phyloP scores from a whole-genome alignment of 2,113 vertebrate genomes.

The Dipodomys stephensi region DNA sequence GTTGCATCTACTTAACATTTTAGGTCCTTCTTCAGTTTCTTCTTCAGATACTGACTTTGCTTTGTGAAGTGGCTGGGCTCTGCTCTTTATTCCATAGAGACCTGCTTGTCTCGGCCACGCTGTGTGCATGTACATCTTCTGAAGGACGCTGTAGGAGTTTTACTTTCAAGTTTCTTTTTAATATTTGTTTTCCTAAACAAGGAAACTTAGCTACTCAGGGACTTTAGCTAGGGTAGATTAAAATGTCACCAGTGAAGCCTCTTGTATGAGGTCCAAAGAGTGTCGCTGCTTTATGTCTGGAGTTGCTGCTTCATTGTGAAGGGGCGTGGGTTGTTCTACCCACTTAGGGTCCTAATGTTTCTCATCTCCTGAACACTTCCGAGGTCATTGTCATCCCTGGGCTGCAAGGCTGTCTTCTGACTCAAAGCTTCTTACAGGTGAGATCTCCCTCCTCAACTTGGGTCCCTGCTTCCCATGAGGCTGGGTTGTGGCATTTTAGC shows the following conservation, averaged over 20 bases:
- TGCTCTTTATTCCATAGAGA: neutral
- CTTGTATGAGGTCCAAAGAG: neutral
- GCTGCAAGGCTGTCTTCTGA: neutral
- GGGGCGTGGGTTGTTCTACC: accelerated
- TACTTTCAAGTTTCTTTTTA: neutral
- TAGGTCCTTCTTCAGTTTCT: neutral
- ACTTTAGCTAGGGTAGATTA: neutral
- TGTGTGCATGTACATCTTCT: too few species aligned
- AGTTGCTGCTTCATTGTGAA: accelerated
- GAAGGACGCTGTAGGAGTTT: neutral
- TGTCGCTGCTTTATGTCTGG: neutral
- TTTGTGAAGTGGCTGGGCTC: neutral
- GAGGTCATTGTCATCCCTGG: too few species aligned
- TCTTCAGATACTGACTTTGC: neutral
- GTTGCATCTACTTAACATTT: accelerated
- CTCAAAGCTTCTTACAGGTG: neutral
- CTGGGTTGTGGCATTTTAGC: too few species aligned
- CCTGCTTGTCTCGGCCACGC: accelerated
- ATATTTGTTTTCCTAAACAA: neutral
- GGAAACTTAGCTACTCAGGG: neutral
- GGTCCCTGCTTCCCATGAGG: neutral
- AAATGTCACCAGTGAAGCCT: neutral
- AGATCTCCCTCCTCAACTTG: neutral
- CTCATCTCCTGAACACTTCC: neutral
- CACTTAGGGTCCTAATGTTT: accelerated